phyloP scores from a whole-genome alignment of 2,888 invertebrate species.

The Lithophane semibrunnea region DNA sequence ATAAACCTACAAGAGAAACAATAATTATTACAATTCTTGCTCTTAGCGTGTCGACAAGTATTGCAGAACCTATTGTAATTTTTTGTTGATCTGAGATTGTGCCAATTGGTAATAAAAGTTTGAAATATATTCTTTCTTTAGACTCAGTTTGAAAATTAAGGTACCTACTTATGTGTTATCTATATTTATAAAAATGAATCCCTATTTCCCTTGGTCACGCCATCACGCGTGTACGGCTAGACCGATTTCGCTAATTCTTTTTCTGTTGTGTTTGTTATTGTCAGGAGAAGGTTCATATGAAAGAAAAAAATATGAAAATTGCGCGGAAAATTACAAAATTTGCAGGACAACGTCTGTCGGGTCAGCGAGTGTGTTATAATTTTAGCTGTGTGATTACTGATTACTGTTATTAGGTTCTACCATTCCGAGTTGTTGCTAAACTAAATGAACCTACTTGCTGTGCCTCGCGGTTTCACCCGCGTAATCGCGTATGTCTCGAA shows the following conservation, averaged over 20 bases:
- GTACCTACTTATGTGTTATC: neutral
- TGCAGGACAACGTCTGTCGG: too few species aligned
- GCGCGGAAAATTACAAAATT: too few species aligned
- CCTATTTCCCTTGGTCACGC: too few species aligned
- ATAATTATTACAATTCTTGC: constrained; percentile 5
- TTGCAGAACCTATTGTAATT: constrained; percentile 15
- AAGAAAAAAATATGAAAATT: too few species aligned
- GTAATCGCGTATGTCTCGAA: too few species aligned
- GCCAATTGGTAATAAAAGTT: neutral
- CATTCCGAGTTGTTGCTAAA: neutral
- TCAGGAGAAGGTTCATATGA: too few species aligned
- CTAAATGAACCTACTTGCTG: neutral
- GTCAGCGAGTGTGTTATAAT: neutral
- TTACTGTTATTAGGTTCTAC: neutral
- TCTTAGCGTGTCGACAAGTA: neutral
- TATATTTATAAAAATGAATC: too few species aligned
- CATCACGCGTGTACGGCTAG: too few species aligned
- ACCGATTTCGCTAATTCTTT: too few species aligned
- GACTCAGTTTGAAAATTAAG: neutral
- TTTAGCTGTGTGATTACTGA: neutral
- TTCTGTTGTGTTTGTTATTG: too few species aligned
- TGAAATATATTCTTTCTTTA: neutral
- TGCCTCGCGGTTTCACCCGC: too few species aligned
- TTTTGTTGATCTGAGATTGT: constrained; percentile 13
- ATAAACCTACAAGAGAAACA: neutral